Evolutionary conservation across 1,140 invertebrate species (phyloP).

Genomic region (Rhopalosiphum padi): DNA sequence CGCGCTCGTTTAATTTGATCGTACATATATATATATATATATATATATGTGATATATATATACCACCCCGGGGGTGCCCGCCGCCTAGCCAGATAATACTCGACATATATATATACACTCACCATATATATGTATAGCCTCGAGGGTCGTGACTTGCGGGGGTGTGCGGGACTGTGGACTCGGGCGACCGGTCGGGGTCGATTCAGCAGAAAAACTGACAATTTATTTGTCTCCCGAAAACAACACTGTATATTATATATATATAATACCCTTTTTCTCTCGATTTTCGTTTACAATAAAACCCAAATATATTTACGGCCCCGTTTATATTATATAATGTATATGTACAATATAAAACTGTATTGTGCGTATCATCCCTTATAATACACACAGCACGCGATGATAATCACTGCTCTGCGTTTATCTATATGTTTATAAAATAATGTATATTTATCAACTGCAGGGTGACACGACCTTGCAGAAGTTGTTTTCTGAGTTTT

Average conservation of each 20-base stretch:
- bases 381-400: neutral
- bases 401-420: slow-evolving; percentile 1
- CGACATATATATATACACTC: neutral
- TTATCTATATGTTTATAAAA: neutral
- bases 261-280: neutral
- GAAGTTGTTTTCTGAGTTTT: neutral
- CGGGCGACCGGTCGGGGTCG: neutral
- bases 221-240: slow-evolving; percentile 30
- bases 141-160: neutral
- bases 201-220: slow-evolving; percentile 46
- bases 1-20: slow-evolving; percentile 30
- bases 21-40: neutral
- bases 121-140: neutral
- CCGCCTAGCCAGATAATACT: neutral
- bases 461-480: neutral
- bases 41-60: neutral
- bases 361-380: neutral
- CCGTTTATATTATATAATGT: neutral
- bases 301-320: slow-evolving; percentile 2
- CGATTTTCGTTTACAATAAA: slow-evolving; percentile 30
- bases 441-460: neutral
- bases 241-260: neutral
- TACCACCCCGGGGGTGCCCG: neutral
- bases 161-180: neutral
- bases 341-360: neutral